phyloP scores from a whole-genome alignment of 2,797 vertebrate genomes.

The Lycodopsis pacificus region DNA sequence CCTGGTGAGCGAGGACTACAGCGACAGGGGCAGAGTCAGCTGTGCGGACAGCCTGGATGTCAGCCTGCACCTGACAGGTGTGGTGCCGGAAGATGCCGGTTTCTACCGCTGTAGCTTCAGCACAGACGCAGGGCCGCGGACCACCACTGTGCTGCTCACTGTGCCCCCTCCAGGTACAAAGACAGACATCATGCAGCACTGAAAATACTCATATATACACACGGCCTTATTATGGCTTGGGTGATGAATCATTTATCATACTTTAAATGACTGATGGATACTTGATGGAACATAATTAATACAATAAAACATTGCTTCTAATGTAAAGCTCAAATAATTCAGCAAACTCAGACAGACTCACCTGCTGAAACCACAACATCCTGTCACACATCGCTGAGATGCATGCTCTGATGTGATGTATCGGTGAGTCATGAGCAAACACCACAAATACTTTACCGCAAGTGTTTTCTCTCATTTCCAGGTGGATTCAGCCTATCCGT shows the following conservation, averaged over 20 bases:
- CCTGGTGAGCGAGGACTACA: slow-evolving; percentile 78
- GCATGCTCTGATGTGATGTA: background rate
- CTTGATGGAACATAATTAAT: slow-evolving; percentile 10
- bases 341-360: background rate
- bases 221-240: background rate
- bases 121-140: slow-evolving; percentile 65
- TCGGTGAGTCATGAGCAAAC: background rate
- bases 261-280: slow-evolving; percentile 10
- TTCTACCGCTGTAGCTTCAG: slow-evolving; percentile 80
- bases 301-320: background rate
- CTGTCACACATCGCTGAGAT: background rate
- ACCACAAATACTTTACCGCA: background rate
- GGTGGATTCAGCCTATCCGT: slow-evolving; percentile 65
- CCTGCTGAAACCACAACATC: slow-evolving; percentile 39
- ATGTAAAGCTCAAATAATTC: background rate
- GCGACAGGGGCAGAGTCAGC: slow-evolving; percentile 57
- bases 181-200: background rate
- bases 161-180: slow-evolving; percentile 71
- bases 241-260: background rate
- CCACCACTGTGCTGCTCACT: slow-evolving; percentile 72
- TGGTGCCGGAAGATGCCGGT: slow-evolving; percentile 76
- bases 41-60: slow-evolving; percentile 71
- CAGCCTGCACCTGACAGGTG: slow-evolving; percentile 66
- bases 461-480: slow-evolving; percentile 42
- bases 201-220: background rate